These are phyloP conservation scores for Yoshiicerus persimilis DNA, from an alignment of 1,140 invertebrate genomes.

Conservation along the genomic window DNA sequence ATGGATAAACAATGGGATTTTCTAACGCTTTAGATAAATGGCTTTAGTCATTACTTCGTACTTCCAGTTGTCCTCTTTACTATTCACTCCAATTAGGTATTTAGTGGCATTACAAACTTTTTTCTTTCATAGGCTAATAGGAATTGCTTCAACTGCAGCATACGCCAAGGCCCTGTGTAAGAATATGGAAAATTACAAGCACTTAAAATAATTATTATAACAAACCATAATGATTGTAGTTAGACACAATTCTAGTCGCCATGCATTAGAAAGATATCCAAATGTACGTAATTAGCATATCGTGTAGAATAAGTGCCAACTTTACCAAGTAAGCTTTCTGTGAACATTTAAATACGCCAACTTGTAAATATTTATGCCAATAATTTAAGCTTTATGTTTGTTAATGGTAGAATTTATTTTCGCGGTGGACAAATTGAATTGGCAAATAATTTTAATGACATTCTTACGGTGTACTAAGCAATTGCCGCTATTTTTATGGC, in stretches of 20 bases:
- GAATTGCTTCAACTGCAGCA: neutral
- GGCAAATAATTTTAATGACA: too few relatives aligned
- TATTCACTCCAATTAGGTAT: neutral
- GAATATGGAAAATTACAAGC: neutral
- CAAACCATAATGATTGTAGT: neutral
- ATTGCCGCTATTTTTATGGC: too few relatives aligned
- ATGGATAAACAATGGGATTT: neutral
- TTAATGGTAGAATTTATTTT: too few relatives aligned
- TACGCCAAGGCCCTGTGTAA: neutral
- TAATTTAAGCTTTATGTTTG: too few relatives aligned
- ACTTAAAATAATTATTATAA: neutral
- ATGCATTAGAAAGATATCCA: too few relatives aligned
- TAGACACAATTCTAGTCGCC: neutral
- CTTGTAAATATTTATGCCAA: too few relatives aligned
- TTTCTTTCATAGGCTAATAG: neutral
- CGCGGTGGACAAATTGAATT: too few relatives aligned
- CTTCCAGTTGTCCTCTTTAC: neutral
- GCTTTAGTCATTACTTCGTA: neutral
- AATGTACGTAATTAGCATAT: neutral
- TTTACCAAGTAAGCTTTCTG: neutral
- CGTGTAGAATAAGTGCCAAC: too few relatives aligned
- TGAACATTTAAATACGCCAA: neutral
- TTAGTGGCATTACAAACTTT: neutral
- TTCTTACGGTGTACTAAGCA: too few relatives aligned
- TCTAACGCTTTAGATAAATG: conserved; percentile 4